These are phyloP conservation scores for Polydrusus tereticollis DNA, from an alignment of 2,888 invertebrate species.

Conservation along the genomic window DNA sequence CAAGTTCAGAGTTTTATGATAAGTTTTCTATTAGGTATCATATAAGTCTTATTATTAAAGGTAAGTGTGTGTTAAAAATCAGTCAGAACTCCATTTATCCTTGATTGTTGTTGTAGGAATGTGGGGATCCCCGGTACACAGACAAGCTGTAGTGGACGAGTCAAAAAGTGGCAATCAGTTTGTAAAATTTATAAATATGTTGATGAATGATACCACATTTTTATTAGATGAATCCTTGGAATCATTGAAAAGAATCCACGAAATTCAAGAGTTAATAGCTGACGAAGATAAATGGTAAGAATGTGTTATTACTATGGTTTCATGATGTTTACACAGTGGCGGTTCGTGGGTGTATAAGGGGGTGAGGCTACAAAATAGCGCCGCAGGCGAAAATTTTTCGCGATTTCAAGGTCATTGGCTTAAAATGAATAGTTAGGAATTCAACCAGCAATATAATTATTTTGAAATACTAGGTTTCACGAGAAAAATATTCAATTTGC, in stretches of 20 bases:
- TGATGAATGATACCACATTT: constrained; percentile 99
- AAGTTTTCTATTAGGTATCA: constrained; percentile 90
- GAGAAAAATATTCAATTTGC: no score
- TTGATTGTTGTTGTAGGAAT: constrained; percentile 69
- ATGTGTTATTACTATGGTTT: not conserved
- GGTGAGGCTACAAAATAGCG: no score
- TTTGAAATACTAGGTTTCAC: no score
- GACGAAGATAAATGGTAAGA: constrained; percentile 75
- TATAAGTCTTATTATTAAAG: constrained; percentile 96
- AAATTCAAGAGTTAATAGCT: constrained; percentile 88
- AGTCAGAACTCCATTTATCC: no score
- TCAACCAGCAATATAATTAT: no score
- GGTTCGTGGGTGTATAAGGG: no score
- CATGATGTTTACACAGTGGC: no score
- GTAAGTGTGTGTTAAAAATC: no score
- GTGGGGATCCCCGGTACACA: constrained; percentile 93
- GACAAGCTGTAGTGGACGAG: constrained; percentile 89
- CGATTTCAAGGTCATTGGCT: no score
- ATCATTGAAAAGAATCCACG: constrained; percentile 88
- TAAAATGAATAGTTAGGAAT: no score
- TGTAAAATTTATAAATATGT: constrained; percentile 96
- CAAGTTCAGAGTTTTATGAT: constrained; percentile 97
- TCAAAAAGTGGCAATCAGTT: constrained; percentile 93
- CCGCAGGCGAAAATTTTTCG: no score
- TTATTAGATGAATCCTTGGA: constrained; percentile 95